Evolutionary conservation across 2,113 vertebrate genomes (phyloP).

Genomic region (Panthera leo): DNA sequence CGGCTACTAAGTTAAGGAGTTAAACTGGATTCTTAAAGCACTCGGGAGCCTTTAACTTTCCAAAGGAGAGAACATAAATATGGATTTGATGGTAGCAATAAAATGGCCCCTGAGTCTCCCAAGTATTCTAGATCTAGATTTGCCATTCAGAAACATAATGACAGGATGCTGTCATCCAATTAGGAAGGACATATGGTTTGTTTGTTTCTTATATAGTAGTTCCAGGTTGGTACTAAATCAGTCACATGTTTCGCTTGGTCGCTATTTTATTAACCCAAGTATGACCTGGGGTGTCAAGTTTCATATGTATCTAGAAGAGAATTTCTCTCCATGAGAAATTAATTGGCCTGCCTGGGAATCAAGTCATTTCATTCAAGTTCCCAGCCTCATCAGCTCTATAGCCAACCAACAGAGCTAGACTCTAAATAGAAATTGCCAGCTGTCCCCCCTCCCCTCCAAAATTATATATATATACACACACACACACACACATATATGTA

Average conservation of each 20-base stretch:
- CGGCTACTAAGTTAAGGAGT: not conserved
- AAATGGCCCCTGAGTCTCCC: not conserved
- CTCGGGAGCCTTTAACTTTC: not conserved
- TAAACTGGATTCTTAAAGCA: not conserved
- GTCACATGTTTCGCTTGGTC: not conserved
- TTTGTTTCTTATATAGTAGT: not conserved
- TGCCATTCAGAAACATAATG: not conserved
- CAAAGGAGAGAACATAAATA: not conserved
- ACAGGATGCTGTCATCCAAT: not conserved
- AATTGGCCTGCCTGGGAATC: not conserved
- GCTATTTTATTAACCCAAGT: not conserved
- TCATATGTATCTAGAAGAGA: not conserved
- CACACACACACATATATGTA: not conserved
- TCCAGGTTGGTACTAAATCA: not conserved
- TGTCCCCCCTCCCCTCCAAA: not conserved
- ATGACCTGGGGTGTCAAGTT: not conserved
- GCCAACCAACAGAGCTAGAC: not conserved
- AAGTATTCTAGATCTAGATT: not conserved
- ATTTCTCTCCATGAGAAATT: slow-evolving; percentile 18
- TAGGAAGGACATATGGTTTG: not conserved
- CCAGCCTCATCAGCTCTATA: not conserved
- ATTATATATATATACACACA: not conserved
- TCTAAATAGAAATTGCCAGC: slow-evolving; percentile 26
- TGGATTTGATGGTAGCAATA: not conserved
- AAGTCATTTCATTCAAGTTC: not conserved